Conservation (phyloP, 2,113 vertebrate species). For the Hucho hucho region DNA sequence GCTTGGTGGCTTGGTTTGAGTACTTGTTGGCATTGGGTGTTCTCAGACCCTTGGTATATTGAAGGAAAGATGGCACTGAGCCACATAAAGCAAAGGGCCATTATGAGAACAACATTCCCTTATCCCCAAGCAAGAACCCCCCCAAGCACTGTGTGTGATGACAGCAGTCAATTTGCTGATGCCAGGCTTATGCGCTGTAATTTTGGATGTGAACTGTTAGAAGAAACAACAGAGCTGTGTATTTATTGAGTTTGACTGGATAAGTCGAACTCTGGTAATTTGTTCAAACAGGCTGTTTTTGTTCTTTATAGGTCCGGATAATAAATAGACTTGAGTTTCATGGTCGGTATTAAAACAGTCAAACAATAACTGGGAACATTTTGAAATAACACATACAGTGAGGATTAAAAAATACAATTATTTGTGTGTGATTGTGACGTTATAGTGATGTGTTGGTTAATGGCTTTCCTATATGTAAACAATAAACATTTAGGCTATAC, state of each 20-base stretch:
- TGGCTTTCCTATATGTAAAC: not conserved
- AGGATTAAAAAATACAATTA: not conserved
- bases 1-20: slow-evolving; percentile 40
- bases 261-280: not conserved
- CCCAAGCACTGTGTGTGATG: slow-evolving; percentile 19
- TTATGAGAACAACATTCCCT: slow-evolving; percentile 57
- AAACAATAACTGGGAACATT: not conserved
- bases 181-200: slow-evolving; percentile 5
- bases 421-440: not conserved
- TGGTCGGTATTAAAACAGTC: not conserved
- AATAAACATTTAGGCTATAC: not conserved
- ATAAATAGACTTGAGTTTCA: not conserved
- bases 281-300: not conserved
- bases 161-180: slow-evolving; percentile 34
- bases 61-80: slow-evolving; percentile 62
- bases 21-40: slow-evolving; percentile 40
- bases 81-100: slow-evolving; percentile 49
- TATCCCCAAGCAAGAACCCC: slow-evolving; percentile 33
- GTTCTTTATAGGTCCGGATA: not conserved
- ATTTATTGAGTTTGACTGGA: not conserved
- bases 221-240: not conserved
- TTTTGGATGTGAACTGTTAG: not conserved
- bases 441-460: not conserved
- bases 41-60: slow-evolving; percentile 49
- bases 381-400: not conserved